phyloP scores from a whole-genome alignment of 2,888 invertebrate species.

The Apamea crenata region DNA sequence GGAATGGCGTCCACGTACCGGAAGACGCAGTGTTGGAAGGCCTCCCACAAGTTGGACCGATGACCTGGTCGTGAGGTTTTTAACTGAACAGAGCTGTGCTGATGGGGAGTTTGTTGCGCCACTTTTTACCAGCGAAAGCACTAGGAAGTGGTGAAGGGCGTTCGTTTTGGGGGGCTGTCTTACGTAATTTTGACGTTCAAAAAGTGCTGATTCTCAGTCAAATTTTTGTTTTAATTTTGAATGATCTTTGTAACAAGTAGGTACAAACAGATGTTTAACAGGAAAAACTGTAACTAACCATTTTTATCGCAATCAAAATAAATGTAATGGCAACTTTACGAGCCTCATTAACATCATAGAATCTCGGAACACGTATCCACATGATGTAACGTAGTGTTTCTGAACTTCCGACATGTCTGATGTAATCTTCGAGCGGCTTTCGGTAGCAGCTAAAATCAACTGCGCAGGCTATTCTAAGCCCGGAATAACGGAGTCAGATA shows the following conservation, averaged over 20 bases:
- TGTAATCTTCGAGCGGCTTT: conserved; percentile 21
- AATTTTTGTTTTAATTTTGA: too few relatives aligned
- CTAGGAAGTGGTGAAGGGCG: too few relatives aligned
- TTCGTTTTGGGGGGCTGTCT: too few relatives aligned
- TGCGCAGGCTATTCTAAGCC: conserved; percentile 5
- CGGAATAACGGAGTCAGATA: not conserved
- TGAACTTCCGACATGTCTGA: conserved; percentile 7
- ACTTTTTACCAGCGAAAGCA: too few relatives aligned
- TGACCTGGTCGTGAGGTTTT: too few relatives aligned
- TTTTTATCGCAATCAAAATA: conserved; percentile 17
- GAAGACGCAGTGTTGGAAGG: too few relatives aligned
- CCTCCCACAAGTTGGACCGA: too few relatives aligned
- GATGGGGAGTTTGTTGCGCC: too few relatives aligned
- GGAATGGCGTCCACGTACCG: too few relatives aligned
- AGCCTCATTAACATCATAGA: not conserved
- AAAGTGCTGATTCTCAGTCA: too few relatives aligned
- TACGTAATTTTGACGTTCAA: too few relatives aligned
- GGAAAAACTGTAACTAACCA: conserved; percentile 7
- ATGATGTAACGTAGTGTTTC: conserved; percentile 24
- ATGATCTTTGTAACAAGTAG: not conserved
- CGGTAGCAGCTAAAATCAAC: not conserved
- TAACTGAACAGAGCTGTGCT: too few relatives aligned
- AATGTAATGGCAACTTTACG: conserved; percentile 23
- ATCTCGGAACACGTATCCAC: not conserved
- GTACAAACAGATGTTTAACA: not conserved